Evolutionary conservation across 2,797 vertebrate species (phyloP).

Genomic region (Scomberomorus guttatus): DNA sequence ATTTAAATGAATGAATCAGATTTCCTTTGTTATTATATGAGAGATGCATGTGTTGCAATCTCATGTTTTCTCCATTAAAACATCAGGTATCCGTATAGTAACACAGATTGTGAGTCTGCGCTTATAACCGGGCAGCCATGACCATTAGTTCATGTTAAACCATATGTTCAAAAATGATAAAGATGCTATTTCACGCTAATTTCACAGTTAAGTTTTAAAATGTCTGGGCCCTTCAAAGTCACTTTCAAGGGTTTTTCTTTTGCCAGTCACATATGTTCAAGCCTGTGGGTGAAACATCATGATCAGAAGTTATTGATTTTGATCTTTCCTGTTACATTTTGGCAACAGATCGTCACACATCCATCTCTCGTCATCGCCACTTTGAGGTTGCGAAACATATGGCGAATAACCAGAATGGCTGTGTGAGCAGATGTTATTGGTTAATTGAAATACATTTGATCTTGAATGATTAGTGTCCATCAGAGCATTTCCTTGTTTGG

Average conservation of each 20-base stretch:
- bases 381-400: conserved; percentile 64
- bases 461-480: conserved; percentile 80
- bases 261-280: conserved; percentile 12
- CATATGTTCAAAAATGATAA: conserved; percentile 45
- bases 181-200: conserved; percentile 10
- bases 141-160: conserved; percentile 23
- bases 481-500: conserved; percentile 72
- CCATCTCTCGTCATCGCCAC: conserved; percentile 39
- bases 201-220: background rate
- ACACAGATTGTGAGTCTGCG: conserved; percentile 37
- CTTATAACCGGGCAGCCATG: background rate
- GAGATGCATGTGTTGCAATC: conserved; percentile 38
- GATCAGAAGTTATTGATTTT: conserved; percentile 36
- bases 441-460: conserved; percentile 78
- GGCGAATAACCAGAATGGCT: conserved; percentile 57
- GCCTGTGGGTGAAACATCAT: conserved; percentile 9
- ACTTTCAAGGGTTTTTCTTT: conserved; percentile 44
- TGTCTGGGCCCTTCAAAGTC: conserved; percentile 49
- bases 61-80: conserved; percentile 24
- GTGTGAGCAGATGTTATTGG: conserved; percentile 78
- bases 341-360: conserved; percentile 35
- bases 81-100: conserved; percentile 46
- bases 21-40: conserved; percentile 50
- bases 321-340: conserved; percentile 46
- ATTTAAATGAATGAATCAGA: conserved; percentile 66